Evolutionary conservation across 1,140 invertebrate species (phyloP), one percentile per base, ranked within the genome.

Genomic region (Hylaeus volcanicus): DNA sequence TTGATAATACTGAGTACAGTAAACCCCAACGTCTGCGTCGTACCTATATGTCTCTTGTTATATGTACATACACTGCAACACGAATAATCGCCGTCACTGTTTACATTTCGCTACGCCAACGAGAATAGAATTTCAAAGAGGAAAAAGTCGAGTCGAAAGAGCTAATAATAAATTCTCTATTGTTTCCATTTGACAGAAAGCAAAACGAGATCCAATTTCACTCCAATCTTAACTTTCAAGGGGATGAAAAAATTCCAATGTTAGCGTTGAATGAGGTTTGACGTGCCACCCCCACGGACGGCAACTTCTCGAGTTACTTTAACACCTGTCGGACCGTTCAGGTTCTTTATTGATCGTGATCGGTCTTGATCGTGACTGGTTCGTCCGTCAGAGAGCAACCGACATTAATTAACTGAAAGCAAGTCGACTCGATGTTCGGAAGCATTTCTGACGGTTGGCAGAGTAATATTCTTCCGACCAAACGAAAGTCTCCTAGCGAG

Each of bases 361-460:
- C 48, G 3, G 72, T n/a, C 51, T 43, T 6, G 72, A 41, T 63
- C 72, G 58, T 74, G 58, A 73, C 70, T 43, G 58, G 45, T 14
- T 14, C 8, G 37, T 41, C 61, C 55, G 65, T 65, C 73, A 51
- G 37, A 65, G 26, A 55, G 61, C 39, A 56, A 43, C 63, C 74
- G 63, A 75, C 74, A 75, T 56, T 75, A 66, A 75, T 75, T 75
- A 75, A 66, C 63, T 37, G 51, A 75, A 58, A 64, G 12, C 74
- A n/a, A 51, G 39, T 39, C 45, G 8, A 4, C 26, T 26, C 14
- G 4, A 37, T 37, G 63, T 26, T 15, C 74, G 53, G 51, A 75
- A 58, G 74, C 15, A 43, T 56, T 66, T 15, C 51, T 65, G 63
- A 66, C 61, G 15, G 6, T 45, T 71, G 66, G 45, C 75, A 53